Percentiles rank a stretch among this genome's conserved stretches.
Conservation (phyloP, 2,797 vertebrate genomes). For the Periophthalmus magnuspinnatus region DNA sequence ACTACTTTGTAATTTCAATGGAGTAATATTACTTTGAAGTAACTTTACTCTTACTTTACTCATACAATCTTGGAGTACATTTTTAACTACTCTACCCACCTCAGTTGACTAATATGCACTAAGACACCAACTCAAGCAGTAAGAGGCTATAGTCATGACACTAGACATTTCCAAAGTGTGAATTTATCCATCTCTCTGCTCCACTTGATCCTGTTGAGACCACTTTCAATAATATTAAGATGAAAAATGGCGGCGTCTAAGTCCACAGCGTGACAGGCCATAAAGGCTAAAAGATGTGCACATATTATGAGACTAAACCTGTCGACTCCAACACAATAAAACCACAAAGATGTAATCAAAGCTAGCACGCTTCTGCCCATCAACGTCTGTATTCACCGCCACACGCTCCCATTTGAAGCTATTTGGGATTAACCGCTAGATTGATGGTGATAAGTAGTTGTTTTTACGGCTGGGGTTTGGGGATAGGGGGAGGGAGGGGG, state of each 20-base stretch:
- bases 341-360: slow-evolving; percentile 39
- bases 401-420: slow-evolving; percentile 36
- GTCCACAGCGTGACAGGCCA: slow-evolving; percentile 15
- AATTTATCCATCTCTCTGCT: not conserved
- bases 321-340: slow-evolving; percentile 29
- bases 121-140: not conserved
- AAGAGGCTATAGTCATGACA: not conserved
- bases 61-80: too few relatives aligned
- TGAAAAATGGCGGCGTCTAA: slow-evolving; percentile 18
- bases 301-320: slow-evolving; percentile 20
- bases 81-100: too few relatives aligned
- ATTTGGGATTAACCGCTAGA: slow-evolving; percentile 56
- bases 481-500: slow-evolving; percentile 4
- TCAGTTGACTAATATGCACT: not conserved
- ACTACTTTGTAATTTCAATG: too few relatives aligned
- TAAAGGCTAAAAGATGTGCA: slow-evolving; percentile 26
- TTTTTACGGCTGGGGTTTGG: not conserved
- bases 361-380: slow-evolving; percentile 26
- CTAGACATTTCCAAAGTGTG: not conserved
- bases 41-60: too few relatives aligned
- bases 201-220: slow-evolving; percentile 19
- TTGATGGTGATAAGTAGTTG: slow-evolving; percentile 43
- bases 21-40: too few relatives aligned
- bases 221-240: slow-evolving; percentile 18
- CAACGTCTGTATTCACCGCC: slow-evolving; percentile 38